Percentiles rank a stretch among this genome's conserved stretches.
Evolutionary conservation across 2,113 vertebrate genomes (phyloP).

Genomic region (Solea senegalensis): DNA sequence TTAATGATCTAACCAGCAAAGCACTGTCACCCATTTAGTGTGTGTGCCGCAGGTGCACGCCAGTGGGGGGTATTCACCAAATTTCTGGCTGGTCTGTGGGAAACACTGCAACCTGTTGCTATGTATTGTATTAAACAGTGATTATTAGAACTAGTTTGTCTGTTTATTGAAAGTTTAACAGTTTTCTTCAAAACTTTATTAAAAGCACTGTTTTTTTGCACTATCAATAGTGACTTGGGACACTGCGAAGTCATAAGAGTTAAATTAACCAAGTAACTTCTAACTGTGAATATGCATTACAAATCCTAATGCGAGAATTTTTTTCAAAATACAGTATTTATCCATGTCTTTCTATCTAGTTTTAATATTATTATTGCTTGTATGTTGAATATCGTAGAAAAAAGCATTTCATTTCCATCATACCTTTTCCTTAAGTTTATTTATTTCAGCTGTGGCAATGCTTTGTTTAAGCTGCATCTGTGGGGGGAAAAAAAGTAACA

Average conservation of each 20-base stretch:
- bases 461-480: slow-evolving; percentile 89
- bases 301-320: slow-evolving; percentile 1
- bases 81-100: too few species aligned
- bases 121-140: slow-evolving; percentile 1
- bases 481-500: slow-evolving; percentile 18
- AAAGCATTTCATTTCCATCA: slow-evolving; percentile 1
- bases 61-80: too few species aligned
- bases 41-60: too few species aligned
- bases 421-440: slow-evolving; percentile 88
- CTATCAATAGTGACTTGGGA: not conserved
- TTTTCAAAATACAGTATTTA: too few species aligned
- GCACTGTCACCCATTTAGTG: too few species aligned
- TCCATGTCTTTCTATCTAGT: too few species aligned
- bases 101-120: not conserved
- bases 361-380: too few species aligned
- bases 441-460: slow-evolving; percentile 85
- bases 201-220: not conserved
- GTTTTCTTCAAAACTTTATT: not conserved
- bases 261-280: not conserved
- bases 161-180: not conserved
- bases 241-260: not conserved
- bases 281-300: not conserved
- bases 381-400: not conserved
- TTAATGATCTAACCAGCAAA: too few species aligned
- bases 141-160: slow-evolving; percentile 9